Evolutionary conservation across 2,113 vertebrate species (phyloP), one percentile per base, ranked within the genome.

Genomic region (Acinonyx jubatus): DNA sequence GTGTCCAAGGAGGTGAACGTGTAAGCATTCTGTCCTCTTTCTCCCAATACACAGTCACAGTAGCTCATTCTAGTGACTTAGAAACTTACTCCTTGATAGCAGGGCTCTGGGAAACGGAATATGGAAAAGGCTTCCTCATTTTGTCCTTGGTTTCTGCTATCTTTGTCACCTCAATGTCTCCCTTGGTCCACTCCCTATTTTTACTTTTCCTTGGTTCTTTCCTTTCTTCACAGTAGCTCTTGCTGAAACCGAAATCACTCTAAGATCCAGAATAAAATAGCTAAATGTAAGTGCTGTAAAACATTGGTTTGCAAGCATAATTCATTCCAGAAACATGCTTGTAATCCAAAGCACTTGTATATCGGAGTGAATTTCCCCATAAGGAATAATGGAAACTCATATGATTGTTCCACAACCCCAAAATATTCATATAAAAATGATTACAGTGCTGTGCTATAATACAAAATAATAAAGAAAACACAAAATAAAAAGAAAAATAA

Each of bases 101-200:
- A 31, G 25, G 57, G 0, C 16, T 71, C 50, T 36, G 4, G 33
- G 69, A 80, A 33, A 3, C 0, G 5, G 16, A 29, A 14, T 21
- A 4, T 2, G 57, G 7, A 61, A 36, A 29, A 68, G 9, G 15
- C 11, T 13, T 4, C 10, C 14, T 9, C 5, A 1, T 38, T 50
- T 15, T 38, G 45, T 21, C 16, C 29, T 7, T 14, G 2, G 14
- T 33, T 50, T 92, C 12, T 23, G 9, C 7, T 41, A 0, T 36
- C 61, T 50, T 5, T 7, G 2, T 11, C 2, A 0, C 15, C 7
- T 14, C 3, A 1, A 18, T n/a, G 1, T n/a, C 2, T 63, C 14
- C 83, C 23, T 31, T 7, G 3, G 10, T 18, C 41, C 33, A 5
- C 1, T 1, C 45, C 15, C 6, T 48, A 0, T 11, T 27, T 8